Evolutionary conservation across 2,797 vertebrate species (phyloP).

Genomic region (Iguana delicatissima): DNA sequence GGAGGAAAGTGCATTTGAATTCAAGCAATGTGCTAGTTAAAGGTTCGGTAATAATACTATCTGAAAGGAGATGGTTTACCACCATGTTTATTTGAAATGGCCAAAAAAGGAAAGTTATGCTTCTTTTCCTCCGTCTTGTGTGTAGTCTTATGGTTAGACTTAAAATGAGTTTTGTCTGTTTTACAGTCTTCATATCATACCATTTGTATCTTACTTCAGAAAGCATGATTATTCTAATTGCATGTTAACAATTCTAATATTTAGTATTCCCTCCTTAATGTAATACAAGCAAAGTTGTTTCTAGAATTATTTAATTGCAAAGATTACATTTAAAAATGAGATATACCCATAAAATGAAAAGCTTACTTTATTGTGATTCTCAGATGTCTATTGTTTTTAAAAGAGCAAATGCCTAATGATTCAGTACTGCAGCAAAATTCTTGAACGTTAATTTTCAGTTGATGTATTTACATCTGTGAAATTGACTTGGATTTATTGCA

Average conservation of each 20-base stretch:
- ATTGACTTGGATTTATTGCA: conserved; percentile 1
- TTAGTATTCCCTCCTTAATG: conserved; percentile 20
- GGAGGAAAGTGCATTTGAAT: not conserved
- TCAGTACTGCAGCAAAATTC: not conserved
- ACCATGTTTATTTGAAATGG: conserved; percentile 22
- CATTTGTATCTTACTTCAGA: conserved; percentile 51
- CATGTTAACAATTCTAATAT: conserved; percentile 53
- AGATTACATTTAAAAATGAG: conserved; percentile 11
- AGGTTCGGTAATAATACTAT: not conserved
- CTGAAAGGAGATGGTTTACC: conserved; percentile 35
- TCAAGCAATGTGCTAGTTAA: not conserved
- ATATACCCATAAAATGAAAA: conserved; percentile 11
- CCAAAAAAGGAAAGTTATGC: conserved; percentile 45
- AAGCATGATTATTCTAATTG: conserved; percentile 58
- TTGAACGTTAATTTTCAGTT: not conserved
- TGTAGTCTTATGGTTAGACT: not conserved
- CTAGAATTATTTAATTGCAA: not conserved
- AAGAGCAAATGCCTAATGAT: conserved; percentile 2
- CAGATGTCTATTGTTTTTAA: conserved; percentile 17
- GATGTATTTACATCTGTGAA: not conserved
- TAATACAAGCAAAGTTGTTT: not conserved
- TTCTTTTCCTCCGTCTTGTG: not conserved
- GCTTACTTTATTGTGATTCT: conserved; percentile 38
- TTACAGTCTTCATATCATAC: conserved; percentile 30
- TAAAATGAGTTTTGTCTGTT: not conserved